Base-by-base conservation (phyloP, 2,797 vertebrate species). In the Diplodus puntazzo region DNA sequence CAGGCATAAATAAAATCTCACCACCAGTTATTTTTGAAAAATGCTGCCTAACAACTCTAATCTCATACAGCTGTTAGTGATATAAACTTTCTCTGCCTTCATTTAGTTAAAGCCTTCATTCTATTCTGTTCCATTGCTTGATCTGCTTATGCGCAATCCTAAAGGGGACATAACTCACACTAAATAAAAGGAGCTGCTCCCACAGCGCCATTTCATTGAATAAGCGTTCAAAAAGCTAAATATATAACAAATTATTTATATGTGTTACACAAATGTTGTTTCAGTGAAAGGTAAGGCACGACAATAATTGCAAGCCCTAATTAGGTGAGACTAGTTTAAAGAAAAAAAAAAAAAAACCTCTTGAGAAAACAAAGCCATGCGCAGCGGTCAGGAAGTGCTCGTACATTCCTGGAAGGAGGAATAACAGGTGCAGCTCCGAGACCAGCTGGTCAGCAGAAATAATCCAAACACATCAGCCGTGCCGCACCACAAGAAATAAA, bases 381-480 rank as follows among this genome's bases (percentile, higher is more conserved):
- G 55, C 4, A 49, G n/a, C 23, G 45, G 67, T 64, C 46, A 61
- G 39, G 43, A 64, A 50, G n/a, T 27, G 52, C 39, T 68, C 3
- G 1, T 27, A 62, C 49, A 79, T 86, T 88, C 60, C 83, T 79
- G 50, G 34, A 81, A 80, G 49, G 74, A 68, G 25, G 53, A 86
- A 68, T 57, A 53, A 80, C 77, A 88, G 43, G 75, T 75, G 83
- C 63, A 77, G 80, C 59, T 52, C 52, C 14, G 13, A 69, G 59
- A 77, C 63, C 75, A 63, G 72, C 21, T 53, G 65, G 65, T 87
- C 87, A 84, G 64, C 82, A 85, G 70, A 86, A 88, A 81, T 70
- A 75, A 82, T 90, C 78, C 60, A 77, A 86, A 86, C 81, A 87
- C 58, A 66, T 49, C 60, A 39, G 73, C 59, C 60, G 58, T 11